These are phyloP conservation scores for Martes flavigula DNA, from an alignment of 2,797 vertebrate species.

Conservation along the genomic window DNA sequence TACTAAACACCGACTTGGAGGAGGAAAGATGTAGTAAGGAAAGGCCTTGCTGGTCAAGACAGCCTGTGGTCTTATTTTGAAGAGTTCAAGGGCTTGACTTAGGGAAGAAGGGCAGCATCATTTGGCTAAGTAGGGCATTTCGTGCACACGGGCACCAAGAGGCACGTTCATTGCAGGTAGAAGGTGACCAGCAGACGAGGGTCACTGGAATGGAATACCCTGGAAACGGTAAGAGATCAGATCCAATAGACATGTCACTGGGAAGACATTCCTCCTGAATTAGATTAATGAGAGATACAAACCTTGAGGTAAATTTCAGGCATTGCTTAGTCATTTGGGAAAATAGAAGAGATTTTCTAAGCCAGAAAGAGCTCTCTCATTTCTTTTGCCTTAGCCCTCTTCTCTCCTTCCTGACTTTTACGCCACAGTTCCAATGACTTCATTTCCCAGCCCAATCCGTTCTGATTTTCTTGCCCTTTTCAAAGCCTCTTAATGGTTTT, in stretches of 20 bases:
- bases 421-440: not conserved
- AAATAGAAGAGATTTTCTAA: not conserved
- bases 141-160: not conserved
- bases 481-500: not conserved
- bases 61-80: not conserved
- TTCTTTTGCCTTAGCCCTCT: not conserved
- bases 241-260: not conserved
- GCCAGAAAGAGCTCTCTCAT: not conserved
- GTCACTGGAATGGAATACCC: not conserved
- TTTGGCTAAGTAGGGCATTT: not conserved
- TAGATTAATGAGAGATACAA: not conserved
- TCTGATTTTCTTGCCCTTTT: not conserved
- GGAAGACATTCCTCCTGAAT: not conserved
- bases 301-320: not conserved
- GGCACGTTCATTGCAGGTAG: not conserved
- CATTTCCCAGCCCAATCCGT: not conserved
- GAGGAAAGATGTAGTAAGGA: not conserved
- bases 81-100: not conserved
- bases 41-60: not conserved
- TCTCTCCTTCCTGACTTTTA: not conserved
- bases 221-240: not conserved
- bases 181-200: not conserved
- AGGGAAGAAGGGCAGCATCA: not conserved
- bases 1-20: not conserved
- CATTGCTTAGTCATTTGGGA: not conserved